A percentile compares a stretch with the other conserved stretches of the same genome.
These are phyloP conservation scores for Folsomia manolachei DNA, from an alignment of 2,888 invertebrate species.

Conservation along the genomic window DNA sequence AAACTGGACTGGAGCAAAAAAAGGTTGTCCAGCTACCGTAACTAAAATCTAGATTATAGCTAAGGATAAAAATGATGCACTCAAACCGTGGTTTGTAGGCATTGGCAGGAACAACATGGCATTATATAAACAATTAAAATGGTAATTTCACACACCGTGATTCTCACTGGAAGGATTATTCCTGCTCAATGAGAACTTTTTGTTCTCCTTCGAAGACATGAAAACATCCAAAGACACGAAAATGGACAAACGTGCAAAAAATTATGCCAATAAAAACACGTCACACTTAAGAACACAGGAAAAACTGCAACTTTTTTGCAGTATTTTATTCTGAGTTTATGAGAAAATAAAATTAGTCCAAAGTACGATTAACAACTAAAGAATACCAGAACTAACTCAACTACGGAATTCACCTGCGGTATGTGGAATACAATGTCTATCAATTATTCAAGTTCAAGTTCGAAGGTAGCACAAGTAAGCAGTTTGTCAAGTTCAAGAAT, in stretches of 20 bases:
- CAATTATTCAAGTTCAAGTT: background rate
- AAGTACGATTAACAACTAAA: too few relatives aligned
- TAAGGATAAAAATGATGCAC: background rate
- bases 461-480: background rate
- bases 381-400: too few relatives aligned
- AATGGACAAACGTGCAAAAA: background rate
- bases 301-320: too few relatives aligned
- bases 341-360: too few relatives aligned
- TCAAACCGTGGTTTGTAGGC: background rate
- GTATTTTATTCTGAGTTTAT: too few relatives aligned
- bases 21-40: too few relatives aligned
- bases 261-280: too few relatives aligned
- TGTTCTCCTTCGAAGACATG: background rate
- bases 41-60: background rate
- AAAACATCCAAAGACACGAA: background rate
- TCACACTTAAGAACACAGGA: too few relatives aligned
- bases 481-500: background rate
- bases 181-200: background rate
- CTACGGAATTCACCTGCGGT: too few relatives aligned
- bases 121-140: background rate
- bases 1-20: background rate
- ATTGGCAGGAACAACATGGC: background rate
- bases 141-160: background rate
- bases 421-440: background rate
- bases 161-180: background rate